Evolutionary conservation across 2,888 invertebrate genomes (phyloP), one percentile per base, ranked within the genome.

Genomic region (Allygus modestus): DNA sequence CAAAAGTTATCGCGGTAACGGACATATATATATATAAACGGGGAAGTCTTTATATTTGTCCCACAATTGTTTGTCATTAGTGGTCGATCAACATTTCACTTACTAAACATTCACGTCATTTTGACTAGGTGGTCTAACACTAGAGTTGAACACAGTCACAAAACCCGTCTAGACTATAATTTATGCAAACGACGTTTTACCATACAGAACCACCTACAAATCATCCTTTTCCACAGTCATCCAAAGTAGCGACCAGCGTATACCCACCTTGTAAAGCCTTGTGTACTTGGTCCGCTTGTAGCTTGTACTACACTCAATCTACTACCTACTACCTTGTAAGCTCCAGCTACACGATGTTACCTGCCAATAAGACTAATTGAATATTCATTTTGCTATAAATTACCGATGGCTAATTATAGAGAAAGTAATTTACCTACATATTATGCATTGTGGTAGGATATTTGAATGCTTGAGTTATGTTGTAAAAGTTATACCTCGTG

Each of bases 271-370:
- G 58, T 15, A 58, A 2, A 23, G 2, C 58, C 31, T 28, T 17
- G 65, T 5, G 5, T 26, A 65, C 28, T 65, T 28, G 28, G 65
- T 4, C 65, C 0, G 65, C 17, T 65, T 65, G 65, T 65, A 12
- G 7, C 31, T n/a, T n/a, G n/a, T 65, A 65, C 65, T 1, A 28
- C 31, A 28, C 58, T 7, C 58, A 9, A 15, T 51, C 51, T 17
- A 15, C 51, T 51, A 51, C 51, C 51, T 51, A 51, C 51, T 15
- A 58, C 28, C 65, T 65, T 65, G 65, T 65, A 65, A 65, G 28
- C 65, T 28, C 26, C 12, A 4, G 5, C 26, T 5, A 65, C 65
- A 65, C 7, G 23, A 9, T 58, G 15, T 23, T 65, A 65, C 65
- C 65, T 65, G 4, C 2, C 9, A 17, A 15, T 11, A 28, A 26